Evolutionary conservation across 2,888 invertebrate species (phyloP).

Genomic region (Diaphora mendica): DNA sequence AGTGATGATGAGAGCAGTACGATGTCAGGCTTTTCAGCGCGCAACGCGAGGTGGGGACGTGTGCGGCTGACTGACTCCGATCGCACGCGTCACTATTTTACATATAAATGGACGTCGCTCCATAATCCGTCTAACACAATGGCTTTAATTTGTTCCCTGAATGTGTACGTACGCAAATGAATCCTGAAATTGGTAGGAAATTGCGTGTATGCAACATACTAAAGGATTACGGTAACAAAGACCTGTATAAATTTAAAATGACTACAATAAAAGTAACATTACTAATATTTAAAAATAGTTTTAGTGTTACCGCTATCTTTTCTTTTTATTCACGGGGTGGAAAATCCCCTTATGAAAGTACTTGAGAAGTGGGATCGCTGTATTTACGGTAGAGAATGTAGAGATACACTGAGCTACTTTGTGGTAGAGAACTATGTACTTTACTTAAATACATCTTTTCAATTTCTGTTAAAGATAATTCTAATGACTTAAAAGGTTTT

Average conservation of each 20-base stretch:
- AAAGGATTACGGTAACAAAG: conserved; percentile 45
- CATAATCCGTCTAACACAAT: conserved; percentile 84
- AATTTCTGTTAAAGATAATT: not conserved
- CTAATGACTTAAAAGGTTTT: not conserved
- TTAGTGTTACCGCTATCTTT: too few species aligned
- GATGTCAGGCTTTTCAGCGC: conserved; percentile 51
- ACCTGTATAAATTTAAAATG: conserved; percentile 37
- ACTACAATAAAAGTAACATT: too few species aligned
- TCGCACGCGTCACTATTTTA: conserved; percentile 83
- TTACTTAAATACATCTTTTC: not conserved
- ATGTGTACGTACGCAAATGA: conserved; percentile 75
- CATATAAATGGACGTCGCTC: conserved; percentile 84
- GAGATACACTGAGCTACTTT: not conserved
- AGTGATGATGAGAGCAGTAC: conserved; percentile 63
- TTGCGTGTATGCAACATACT: conserved; percentile 34
- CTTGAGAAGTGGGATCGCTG: not conserved
- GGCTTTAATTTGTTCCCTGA: conserved; percentile 80
- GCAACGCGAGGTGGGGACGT: conserved; percentile 58
- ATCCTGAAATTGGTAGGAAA: conserved; percentile 67
- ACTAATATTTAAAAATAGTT: too few species aligned
- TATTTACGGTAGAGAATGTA: not conserved
- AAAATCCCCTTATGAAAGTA: not conserved
- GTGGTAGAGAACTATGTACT: not conserved
- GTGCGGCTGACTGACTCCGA: conserved; percentile 71
- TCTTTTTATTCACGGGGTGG: too few species aligned